Evolutionary conservation across 2,888 invertebrate genomes (phyloP), one percentile per base, ranked within the genome.

Genomic region (Drepanosiphum platanoidis): DNA sequence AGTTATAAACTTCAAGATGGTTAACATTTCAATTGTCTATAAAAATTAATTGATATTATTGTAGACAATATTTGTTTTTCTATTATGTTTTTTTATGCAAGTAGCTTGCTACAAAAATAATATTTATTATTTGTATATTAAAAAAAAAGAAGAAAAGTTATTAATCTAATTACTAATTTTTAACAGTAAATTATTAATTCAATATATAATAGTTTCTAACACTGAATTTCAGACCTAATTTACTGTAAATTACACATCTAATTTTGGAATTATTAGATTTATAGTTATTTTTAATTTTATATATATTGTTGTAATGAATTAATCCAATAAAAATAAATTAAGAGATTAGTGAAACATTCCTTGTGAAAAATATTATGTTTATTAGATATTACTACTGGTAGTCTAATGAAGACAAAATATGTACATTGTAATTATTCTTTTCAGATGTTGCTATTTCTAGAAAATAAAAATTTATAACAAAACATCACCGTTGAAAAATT

Each of bases 261-360:
- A n/a, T n/a, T n/a, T n/a, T n/a, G n/a, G n/a, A n/a, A n/a, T n/a
- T n/a, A n/a, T n/a, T n/a, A n/a, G n/a, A n/a, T n/a, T n/a, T n/a
- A n/a, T n/a, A n/a, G n/a, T n/a, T n/a, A n/a, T n/a, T n/a, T n/a
- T n/a, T n/a, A n/a, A n/a, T n/a, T n/a, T n/a, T 52, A 52, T 52
- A 52, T 11, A 61, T 61, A 66, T 3, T n/a, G n/a, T 70, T 70
- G 1, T n/a, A n/a, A 36, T 11, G 39, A 70, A n/a, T n/a, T 34
- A 70, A 70, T 3, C 8, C 18, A 0, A 36, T n/a, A n/a, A 8
- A 66, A 39, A 36, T 36, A 70, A 70, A 70, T 39, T 18, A 27
- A 30, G 22, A 81, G 58, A 22, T 71, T 58, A 71, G 81, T 81
- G 81, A 81, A 81, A 81, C 81, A 81, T 58, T 81, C 81, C 81